Conservation (phyloP, 2,113 vertebrate genomes). For the Thalassarche chlororhynchos region DNA sequence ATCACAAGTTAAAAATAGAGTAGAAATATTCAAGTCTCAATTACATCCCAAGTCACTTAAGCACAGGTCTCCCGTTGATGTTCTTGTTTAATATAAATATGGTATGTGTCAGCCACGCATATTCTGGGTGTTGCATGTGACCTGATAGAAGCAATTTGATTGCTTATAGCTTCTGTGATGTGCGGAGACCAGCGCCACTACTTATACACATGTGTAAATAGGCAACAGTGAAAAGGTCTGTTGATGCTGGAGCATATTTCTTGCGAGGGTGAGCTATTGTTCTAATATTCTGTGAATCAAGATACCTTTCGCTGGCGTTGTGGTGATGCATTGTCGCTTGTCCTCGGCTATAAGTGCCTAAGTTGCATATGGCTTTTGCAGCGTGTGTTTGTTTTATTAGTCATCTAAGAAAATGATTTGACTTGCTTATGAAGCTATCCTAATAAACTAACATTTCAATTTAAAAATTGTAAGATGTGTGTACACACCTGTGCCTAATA, state of each 20-base stretch:
- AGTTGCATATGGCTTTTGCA: background rate
- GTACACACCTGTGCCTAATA: background rate
- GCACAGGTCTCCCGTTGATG: background rate
- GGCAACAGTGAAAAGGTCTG: background rate
- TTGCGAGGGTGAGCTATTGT: background rate
- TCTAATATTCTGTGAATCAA: background rate
- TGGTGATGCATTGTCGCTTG: background rate
- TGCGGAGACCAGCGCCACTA: fast-evolving
- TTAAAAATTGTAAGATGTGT: background rate
- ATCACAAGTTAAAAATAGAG: slow-evolving; percentile 15
- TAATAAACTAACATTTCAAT: background rate
- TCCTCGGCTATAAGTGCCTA: too few species aligned
- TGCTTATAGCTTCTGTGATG: background rate
- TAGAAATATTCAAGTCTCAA: background rate
- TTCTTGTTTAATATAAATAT: background rate
- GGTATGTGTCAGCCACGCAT: background rate
- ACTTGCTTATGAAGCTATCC: background rate
- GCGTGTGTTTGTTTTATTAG: background rate
- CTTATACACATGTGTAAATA: fast-evolving
- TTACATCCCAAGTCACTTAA: background rate
- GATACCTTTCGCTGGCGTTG: background rate
- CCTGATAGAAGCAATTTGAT: background rate
- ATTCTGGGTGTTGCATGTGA: background rate
- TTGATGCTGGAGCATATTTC: background rate
- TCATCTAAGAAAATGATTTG: background rate